These are phyloP conservation scores for Sterrhoptilus dennistouni DNA, from an alignment of 2,113 vertebrate genomes.

Conservation along the genomic window DNA sequence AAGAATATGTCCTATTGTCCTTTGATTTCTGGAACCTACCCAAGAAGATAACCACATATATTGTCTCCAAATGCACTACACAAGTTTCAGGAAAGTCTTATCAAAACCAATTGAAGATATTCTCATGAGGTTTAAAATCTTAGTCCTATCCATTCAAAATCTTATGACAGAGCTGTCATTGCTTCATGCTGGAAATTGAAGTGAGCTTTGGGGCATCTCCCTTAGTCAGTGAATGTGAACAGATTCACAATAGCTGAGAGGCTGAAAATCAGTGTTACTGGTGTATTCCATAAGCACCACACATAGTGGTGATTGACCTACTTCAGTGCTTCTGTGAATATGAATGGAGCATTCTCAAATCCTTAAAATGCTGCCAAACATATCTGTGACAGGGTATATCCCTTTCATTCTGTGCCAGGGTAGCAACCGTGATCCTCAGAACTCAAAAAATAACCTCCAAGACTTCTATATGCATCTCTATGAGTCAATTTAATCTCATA, in stretches of 20 bases:
- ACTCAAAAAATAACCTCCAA: neutral
- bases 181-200: neutral
- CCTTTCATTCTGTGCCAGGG: neutral
- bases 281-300: neutral
- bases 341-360: conserved; percentile 17
- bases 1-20: neutral
- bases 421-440: neutral
- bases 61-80: neutral
- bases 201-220: neutral
- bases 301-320: conserved; percentile 14
- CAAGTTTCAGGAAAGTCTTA: neutral
- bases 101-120: neutral
- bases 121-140: neutral
- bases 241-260: neutral
- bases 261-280: conserved; percentile 2
- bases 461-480: neutral
- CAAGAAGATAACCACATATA: neutral
- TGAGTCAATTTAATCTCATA: neutral
- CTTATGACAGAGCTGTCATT: neutral
- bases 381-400: neutral
- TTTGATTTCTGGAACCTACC: neutral
- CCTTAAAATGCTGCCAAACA: conserved; percentile 40
- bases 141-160: neutral
- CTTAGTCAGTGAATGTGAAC: neutral
- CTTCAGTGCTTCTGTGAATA: conserved; percentile 14